Evolutionary conservation across 2,113 vertebrate species (phyloP), one percentile per base, ranked within the genome.

Genomic region (Platichthys flesus): DNA sequence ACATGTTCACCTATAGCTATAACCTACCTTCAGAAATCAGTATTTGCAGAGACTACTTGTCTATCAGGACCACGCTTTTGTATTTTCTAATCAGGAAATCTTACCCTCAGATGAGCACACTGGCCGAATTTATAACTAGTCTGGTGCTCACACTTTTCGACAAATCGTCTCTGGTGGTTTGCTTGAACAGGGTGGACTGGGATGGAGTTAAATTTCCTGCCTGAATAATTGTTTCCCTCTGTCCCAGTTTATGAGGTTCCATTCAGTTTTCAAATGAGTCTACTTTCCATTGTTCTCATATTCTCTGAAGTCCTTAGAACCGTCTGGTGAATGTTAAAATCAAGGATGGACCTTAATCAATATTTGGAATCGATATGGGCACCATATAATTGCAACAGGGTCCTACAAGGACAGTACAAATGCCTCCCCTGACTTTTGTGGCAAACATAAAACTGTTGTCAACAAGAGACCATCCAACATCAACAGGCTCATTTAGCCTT

Each of bases 341-440:
- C 65, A 76, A 76, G 78, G 58, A 52, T 28, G 21, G 82, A 72
- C 85, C 67, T 60, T 23, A 85, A 88, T 93, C 92, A 88, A 91
- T 93, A 88, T 31, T 20, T 1, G 23, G 59, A 82, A 89, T 92
- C 86, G 3, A 92, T 90, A 68, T 1, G 13, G 61, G 71, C 79
- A 79, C 79, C 81, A 72, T 73, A 86, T 90, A 92, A 93, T 89
- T 88, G 86, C 85, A 86, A 83, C 83, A 81, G 76, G 82, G 76
- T 77, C 74, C 79, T 69, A 75, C 80, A 28, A 84, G 81, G 79
- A 89, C 78, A 72, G 85, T 87, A 90, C 87, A 91, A 93, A 90
- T 83, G 83, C 52, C 73, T 89, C 86, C 80, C 88, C n/a, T 28
- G 87, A 73, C 85, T 68, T 87, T 76, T 89, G 85, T 78, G 85